These are phyloP conservation scores for Pocota personata DNA, from an alignment of 2,888 invertebrate genomes.

Conservation along the genomic window DNA sequence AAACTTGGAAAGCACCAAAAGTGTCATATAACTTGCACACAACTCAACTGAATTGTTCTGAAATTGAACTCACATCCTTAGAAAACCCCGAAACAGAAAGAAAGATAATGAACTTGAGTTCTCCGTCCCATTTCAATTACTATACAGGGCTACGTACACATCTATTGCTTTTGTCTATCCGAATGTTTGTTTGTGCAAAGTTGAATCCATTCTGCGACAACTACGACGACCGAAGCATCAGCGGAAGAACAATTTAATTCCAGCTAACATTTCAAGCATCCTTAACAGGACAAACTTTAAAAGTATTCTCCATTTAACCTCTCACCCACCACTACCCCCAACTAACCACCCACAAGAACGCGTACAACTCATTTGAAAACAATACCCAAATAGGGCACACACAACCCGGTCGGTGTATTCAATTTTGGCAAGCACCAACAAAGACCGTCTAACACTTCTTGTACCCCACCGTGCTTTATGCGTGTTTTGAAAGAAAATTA, in stretches of 20 bases:
- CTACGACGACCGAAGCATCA: slow-evolving; percentile 3
- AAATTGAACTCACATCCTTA: slow-evolving; percentile 9
- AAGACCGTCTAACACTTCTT: slow-evolving; percentile 27
- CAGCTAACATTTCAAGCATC: slow-evolving; percentile 50
- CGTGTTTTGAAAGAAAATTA: slow-evolving; percentile 61
- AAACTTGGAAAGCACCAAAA: slow-evolving; percentile 34
- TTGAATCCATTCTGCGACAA: slow-evolving; percentile 12
- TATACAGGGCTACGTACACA: slow-evolving; percentile 25
- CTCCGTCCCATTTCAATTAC: slow-evolving; percentile 48
- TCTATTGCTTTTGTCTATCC: slow-evolving; percentile 10
- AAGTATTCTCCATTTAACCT: slow-evolving; percentile 45
- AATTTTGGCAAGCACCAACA: slow-evolving; percentile 54
- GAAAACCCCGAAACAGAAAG: background rate
- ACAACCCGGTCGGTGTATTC: slow-evolving; percentile 14
- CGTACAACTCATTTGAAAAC: slow-evolving; percentile 49
- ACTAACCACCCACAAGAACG: background rate
- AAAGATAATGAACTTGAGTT: slow-evolving; percentile 67
- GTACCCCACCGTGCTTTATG: slow-evolving; percentile 42
- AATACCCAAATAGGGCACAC: slow-evolving; percentile 37
- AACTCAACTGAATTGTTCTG: slow-evolving; percentile 20
- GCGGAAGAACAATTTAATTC: slow-evolving; percentile 63
- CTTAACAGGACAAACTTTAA: slow-evolving; percentile 60
- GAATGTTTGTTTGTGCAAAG: slow-evolving; percentile 22
- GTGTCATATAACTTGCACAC: slow-evolving; percentile 48
- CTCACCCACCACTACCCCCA: background rate